Percentiles rank a stretch among this genome's conserved stretches.
Evolutionary conservation across 2,797 vertebrate species (phyloP).

Genomic region (Podargus strigoides): DNA sequence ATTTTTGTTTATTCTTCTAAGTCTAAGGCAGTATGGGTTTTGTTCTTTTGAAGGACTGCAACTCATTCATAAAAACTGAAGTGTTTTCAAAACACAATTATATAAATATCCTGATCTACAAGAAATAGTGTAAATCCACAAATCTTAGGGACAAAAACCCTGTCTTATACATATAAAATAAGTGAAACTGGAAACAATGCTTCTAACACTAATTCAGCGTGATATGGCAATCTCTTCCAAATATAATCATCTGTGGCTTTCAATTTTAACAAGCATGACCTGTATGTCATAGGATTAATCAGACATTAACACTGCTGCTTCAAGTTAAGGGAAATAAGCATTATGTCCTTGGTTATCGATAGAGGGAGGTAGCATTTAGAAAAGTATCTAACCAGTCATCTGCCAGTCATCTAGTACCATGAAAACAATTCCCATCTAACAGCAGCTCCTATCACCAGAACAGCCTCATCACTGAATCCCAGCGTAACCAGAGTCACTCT

Average conservation of each 20-base stretch:
- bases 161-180: background rate
- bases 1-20: constrained; percentile 23
- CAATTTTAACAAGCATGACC: constrained; percentile 45
- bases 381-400: background rate
- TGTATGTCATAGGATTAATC: constrained; percentile 56
- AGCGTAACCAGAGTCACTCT: background rate
- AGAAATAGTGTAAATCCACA: background rate
- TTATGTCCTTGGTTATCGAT: background rate
- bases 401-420: background rate
- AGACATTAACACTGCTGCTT: constrained; percentile 42
- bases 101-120: background rate
- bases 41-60: background rate
- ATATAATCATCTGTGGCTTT: constrained; percentile 37
- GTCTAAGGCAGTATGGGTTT: background rate
- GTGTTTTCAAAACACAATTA: background rate
- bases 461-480: background rate
- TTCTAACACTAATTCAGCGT: background rate
- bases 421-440: background rate
- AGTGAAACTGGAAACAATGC: constrained; percentile 3
- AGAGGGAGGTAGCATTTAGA: background rate
- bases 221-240: background rate
- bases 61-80: constrained; percentile 29
- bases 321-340: constrained; percentile 38
- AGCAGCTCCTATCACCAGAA: background rate
- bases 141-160: background rate